phyloP scores from a whole-genome alignment of 2,888 invertebrate species.

The Macrophya annulata region DNA sequence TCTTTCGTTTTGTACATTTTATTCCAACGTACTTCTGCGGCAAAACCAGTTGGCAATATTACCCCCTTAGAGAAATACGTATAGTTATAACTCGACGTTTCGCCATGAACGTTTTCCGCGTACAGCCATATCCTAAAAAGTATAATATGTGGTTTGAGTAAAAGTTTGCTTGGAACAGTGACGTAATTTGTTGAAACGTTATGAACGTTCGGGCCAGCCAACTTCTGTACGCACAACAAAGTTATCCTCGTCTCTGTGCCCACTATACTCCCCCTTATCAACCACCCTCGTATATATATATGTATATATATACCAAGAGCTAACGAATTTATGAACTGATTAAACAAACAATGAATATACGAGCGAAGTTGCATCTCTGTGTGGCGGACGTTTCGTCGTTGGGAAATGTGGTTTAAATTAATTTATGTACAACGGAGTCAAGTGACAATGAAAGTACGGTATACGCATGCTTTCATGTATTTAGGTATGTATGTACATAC shows the following conservation, averaged over 20 bases:
- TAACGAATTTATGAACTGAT: conserved; percentile 64
- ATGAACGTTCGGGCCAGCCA: neutral
- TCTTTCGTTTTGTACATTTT: neutral
- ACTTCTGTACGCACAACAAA: conserved; percentile 30
- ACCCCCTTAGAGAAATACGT: conserved; percentile 1
- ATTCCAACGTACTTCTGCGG: neutral
- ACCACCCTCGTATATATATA: conserved; percentile 1
- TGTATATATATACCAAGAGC: conserved; percentile 22
- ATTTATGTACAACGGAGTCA: conserved; percentile 51
- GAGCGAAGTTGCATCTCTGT: conserved; percentile 58
- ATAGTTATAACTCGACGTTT: neutral
- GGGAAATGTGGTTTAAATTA: conserved; percentile 45
- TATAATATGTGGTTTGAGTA: conserved; percentile 16
- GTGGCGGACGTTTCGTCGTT: conserved; percentile 22
- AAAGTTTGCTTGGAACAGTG: neutral
- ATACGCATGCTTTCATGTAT: no score
- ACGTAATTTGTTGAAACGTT: conserved; percentile 24
- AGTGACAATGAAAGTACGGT: conserved; percentile 50
- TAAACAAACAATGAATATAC: conserved; percentile 64
- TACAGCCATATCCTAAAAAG: neutral
- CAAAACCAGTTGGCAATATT: conserved; percentile 12
- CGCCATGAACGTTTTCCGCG: neutral
- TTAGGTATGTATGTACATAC: neutral
- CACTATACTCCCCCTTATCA: neutral
- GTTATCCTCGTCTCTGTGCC: neutral